Conservation (phyloP, 1,140 invertebrate species). For the Calosoma granatense region DNA sequence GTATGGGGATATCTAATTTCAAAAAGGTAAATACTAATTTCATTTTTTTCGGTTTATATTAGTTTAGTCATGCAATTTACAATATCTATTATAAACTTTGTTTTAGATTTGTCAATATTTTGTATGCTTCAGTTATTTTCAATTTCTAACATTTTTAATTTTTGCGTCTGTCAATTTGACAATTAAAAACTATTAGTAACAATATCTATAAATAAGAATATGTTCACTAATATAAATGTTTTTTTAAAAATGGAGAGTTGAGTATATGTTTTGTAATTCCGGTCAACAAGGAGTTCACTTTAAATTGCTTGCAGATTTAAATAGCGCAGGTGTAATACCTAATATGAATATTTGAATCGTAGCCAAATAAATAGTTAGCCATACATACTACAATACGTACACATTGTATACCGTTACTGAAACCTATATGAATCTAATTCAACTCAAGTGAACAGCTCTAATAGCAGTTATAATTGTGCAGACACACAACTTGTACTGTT, state of each 20-base stretch:
- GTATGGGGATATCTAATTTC: slow-evolving; percentile 1
- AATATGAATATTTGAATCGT: not conserved
- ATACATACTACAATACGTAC: not conserved
- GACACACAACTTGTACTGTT: not conserved
- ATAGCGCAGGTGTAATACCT: not conserved
- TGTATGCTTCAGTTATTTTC: no score
- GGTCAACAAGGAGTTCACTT: no score
- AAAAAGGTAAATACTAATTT: not conserved
- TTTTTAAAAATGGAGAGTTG: not conserved
- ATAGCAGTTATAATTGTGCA: not conserved
- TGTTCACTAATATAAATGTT: not conserved
- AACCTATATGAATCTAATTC: not conserved
- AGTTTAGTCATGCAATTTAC: no score
- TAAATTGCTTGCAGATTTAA: not conserved
- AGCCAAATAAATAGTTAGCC: not conserved
- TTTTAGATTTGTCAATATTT: no score
- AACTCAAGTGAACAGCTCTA: not conserved
- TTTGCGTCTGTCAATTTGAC: not conserved
- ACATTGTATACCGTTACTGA: not conserved
- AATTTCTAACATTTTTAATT: no score
- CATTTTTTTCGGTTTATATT: not conserved
- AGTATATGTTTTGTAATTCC: no score
- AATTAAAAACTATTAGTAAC: not conserved
- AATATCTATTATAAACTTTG: no score
- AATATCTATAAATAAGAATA: not conserved